Evolutionary conservation across 1,140 invertebrate genomes (phyloP).

Genomic region (Trichoplusia ni): DNA sequence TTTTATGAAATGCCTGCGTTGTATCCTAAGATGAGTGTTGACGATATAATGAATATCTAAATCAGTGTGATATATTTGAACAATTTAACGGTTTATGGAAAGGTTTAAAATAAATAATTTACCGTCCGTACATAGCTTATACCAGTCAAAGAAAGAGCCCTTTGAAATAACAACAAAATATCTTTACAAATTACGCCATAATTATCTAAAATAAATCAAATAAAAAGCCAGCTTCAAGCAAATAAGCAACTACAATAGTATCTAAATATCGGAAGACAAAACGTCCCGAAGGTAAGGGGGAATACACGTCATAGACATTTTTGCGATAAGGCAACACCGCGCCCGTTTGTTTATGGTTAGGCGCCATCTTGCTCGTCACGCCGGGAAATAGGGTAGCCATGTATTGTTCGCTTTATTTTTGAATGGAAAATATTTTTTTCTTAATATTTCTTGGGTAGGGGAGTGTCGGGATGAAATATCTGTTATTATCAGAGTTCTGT

Average conservation of each 20-base stretch:
- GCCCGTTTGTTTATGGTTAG: conserved; percentile 49
- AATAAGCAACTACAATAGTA: conserved; percentile 28
- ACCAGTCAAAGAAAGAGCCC: too few relatives aligned
- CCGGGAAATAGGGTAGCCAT: conserved; percentile 32
- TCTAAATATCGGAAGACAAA: conserved; percentile 33
- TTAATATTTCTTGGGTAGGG: conserved; percentile 11
- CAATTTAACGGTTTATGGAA: too few relatives aligned
- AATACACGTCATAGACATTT: conserved; percentile 54
- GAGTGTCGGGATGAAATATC: too few relatives aligned
- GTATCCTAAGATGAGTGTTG: too few relatives aligned
- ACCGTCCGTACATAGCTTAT: too few relatives aligned
- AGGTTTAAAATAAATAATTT: too few relatives aligned
- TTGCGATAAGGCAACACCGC: conserved; percentile 56
- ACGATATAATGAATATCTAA: too few relatives aligned
- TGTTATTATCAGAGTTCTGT: too few relatives aligned
- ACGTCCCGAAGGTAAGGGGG: conserved; percentile 40
- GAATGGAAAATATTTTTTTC: conserved; percentile 10
- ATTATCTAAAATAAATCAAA: conserved; percentile 7
- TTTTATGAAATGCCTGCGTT: too few relatives aligned
- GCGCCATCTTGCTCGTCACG: conserved; percentile 43
- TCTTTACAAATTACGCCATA: too few relatives aligned
- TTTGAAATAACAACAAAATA: too few relatives aligned
- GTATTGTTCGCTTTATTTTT: conserved; percentile 18
- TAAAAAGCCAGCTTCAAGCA: conserved; percentile 2
- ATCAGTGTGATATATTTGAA: too few relatives aligned